Percentiles rank a stretch among this genome's conserved stretches.
These are phyloP conservation scores for Alectoris magna DNA, from an alignment of 2,797 vertebrate species.

Conservation along the genomic window DNA sequence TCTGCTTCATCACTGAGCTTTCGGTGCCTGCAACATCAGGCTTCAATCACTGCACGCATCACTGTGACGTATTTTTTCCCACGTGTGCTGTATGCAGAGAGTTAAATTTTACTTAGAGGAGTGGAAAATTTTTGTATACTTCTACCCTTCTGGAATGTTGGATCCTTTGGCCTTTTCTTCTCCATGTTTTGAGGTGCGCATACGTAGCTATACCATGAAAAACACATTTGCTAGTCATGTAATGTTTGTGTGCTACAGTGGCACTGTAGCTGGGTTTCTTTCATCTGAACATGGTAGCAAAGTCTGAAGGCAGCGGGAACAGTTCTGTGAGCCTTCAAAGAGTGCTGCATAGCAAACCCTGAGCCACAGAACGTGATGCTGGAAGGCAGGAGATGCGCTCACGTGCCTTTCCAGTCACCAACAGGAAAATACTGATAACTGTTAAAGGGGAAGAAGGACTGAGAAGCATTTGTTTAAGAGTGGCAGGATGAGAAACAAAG, in stretches of 20 bases:
- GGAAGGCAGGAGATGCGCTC: background rate
- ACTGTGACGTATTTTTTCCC: background rate
- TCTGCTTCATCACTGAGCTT: background rate
- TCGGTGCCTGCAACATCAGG: background rate
- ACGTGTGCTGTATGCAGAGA: background rate
- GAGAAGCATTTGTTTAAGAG: background rate
- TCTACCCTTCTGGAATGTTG: background rate
- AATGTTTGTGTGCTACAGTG: background rate
- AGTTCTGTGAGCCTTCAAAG: background rate
- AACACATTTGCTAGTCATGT: background rate
- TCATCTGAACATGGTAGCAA: background rate
- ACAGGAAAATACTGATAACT: background rate
- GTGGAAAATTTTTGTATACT: background rate
- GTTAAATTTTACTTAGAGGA: background rate
- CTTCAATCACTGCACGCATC: background rate
- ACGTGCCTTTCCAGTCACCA: background rate
- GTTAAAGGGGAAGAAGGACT: background rate
- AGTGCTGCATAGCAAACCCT: background rate
- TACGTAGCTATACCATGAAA: background rate
- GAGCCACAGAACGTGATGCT: background rate
- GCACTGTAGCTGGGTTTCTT: background rate
- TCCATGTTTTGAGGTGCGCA: fast-evolving
- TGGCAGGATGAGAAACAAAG: background rate
- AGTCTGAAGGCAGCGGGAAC: background rate
- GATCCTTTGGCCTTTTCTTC: background rate